Percentiles rank a stretch among this genome's conserved stretches.
These are phyloP conservation scores for Aphis craccivora DNA, from an alignment of 1,140 invertebrate species.

Conservation along the genomic window DNA sequence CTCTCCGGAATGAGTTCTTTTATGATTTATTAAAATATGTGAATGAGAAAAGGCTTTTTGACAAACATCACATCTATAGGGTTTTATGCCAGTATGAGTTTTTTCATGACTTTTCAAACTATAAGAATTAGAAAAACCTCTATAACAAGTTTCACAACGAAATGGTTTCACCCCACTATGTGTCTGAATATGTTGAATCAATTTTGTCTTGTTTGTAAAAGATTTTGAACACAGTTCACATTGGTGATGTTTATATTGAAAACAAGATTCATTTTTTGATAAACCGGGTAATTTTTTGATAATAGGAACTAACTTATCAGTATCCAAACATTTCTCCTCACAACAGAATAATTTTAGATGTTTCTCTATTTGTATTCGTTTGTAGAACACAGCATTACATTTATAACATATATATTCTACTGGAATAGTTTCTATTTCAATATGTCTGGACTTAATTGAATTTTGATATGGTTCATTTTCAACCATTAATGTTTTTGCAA, in stretches of 20 bases:
- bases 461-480: background rate
- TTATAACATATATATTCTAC: conserved; percentile 31
- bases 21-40: conserved; percentile 69
- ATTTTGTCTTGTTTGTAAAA: conserved; percentile 50
- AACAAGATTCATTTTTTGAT: background rate
- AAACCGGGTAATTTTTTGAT: conserved; percentile 26
- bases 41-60: conserved; percentile 68
- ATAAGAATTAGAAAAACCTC: conserved; percentile 51
- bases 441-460: background rate
- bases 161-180: conserved; percentile 36
- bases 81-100: conserved; percentile 65
- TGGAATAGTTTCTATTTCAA: conserved; percentile 16
- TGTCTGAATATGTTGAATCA: conserved; percentile 30
- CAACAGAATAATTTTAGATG: conserved; percentile 3
- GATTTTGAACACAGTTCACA: conserved; percentile 58
- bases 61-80: conserved; percentile 66
- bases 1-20: conserved; percentile 79
- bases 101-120: conserved; percentile 60
- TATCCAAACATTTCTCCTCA: background rate
- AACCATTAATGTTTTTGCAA: background rate
- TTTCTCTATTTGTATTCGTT: conserved; percentile 31
- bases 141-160: conserved; percentile 51
- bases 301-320: conserved; percentile 22
- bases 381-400: conserved; percentile 1
- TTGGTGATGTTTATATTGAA: conserved; percentile 1